These are phyloP conservation scores for Elegia similella DNA, from an alignment of 2,888 invertebrate genomes.

Conservation along the genomic window DNA sequence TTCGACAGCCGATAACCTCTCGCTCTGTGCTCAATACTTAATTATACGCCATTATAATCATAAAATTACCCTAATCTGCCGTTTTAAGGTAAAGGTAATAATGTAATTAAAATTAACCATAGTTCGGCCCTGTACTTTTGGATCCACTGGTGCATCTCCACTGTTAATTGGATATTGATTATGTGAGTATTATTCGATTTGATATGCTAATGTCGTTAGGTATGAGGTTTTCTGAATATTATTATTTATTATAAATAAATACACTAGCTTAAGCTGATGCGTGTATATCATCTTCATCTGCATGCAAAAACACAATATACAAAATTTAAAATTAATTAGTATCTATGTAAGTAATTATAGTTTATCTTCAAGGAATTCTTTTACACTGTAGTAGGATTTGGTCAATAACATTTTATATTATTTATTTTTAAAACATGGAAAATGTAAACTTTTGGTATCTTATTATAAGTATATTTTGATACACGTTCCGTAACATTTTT, in stretches of 20 bases:
- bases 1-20: constrained; percentile 10
- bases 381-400: too few relatives aligned
- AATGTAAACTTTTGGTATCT: too few relatives aligned
- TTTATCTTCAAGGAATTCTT: too few relatives aligned
- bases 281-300: too few relatives aligned
- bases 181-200: constrained; percentile 2
- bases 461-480: too few relatives aligned
- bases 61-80: not conserved
- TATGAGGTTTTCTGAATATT: not conserved
- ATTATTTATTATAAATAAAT: not conserved
- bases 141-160: not conserved
- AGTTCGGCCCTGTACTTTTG: not conserved
- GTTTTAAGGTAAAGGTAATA: constrained; percentile 9
- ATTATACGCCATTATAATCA: constrained; percentile 7
- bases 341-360: too few relatives aligned
- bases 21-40: not conserved
- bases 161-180: constrained; percentile 4
- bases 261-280: too few relatives aligned
- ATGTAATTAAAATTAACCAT: constrained; percentile 2
- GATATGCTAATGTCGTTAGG: not conserved
- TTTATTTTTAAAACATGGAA: too few relatives aligned
- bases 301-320: too few relatives aligned
- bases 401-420: too few relatives aligned
- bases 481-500: too few relatives aligned
- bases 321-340: too few relatives aligned